Conservation (phyloP, 2,888 invertebrate genomes). For the Psococerastis gibbosa region DNA sequence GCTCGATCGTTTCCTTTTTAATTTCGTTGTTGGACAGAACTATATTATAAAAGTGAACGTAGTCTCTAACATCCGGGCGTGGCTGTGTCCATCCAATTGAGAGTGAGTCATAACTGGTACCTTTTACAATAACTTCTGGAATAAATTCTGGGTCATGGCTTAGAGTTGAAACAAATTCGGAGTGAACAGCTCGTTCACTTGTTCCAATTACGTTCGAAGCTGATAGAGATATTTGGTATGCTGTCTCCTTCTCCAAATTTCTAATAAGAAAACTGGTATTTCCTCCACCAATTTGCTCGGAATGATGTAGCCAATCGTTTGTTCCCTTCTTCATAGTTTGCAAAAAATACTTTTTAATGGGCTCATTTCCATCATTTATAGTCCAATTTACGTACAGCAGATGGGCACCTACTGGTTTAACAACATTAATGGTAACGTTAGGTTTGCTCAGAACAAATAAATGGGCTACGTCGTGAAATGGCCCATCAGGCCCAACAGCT, state of each 20-base stretch:
- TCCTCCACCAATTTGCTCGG: slow-evolving; percentile 37
- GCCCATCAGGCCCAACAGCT: slow-evolving; percentile 26
- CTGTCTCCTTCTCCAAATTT: slow-evolving; percentile 40
- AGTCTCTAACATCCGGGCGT: slow-evolving; percentile 39
- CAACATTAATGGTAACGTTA: slow-evolving; percentile 45
- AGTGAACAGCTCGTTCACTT: slow-evolving; percentile 33
- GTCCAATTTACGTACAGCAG: slow-evolving; percentile 72
- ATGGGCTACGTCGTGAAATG: slow-evolving; percentile 28
- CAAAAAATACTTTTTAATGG: slow-evolving; percentile 36
- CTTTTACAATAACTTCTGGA: slow-evolving; percentile 60
- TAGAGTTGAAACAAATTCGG: slow-evolving; percentile 39
- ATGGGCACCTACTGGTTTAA: slow-evolving; percentile 53
- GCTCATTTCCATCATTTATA: slow-evolving; percentile 52
- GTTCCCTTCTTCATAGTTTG: slow-evolving; percentile 33
- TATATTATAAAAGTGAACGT: slow-evolving; percentile 57
- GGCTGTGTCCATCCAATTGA: slow-evolving; percentile 65
- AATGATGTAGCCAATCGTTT: slow-evolving; percentile 35
- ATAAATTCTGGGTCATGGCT: slow-evolving; percentile 55
- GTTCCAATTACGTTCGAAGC: slow-evolving; percentile 38
- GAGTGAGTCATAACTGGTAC: slow-evolving; percentile 46
- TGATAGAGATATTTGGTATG: slow-evolving; percentile 28
- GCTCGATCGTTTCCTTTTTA: slow-evolving; percentile 37
- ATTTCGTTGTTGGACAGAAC: slow-evolving; percentile 23
- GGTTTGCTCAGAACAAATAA: slow-evolving; percentile 41
- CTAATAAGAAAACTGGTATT: slow-evolving; percentile 49